Evolutionary conservation across 2,797 vertebrate genomes (phyloP).

Genomic region (Tapirus indicus): DNA sequence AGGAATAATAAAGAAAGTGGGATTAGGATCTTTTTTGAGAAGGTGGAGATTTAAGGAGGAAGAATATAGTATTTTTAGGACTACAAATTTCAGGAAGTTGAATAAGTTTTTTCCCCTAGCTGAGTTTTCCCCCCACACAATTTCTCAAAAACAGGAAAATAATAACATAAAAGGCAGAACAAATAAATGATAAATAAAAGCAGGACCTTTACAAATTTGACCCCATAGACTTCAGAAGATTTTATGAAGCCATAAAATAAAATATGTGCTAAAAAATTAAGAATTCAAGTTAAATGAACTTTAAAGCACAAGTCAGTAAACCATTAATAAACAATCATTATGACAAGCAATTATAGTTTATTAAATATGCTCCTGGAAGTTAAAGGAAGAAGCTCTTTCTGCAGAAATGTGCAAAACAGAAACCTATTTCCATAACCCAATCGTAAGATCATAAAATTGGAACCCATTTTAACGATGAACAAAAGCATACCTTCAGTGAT

Average conservation of each 20-base stretch:
- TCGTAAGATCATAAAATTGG: neutral
- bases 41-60: neutral
- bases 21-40: neutral
- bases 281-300: slow-evolving; percentile 45
- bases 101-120: neutral
- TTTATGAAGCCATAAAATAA: neutral
- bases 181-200: slow-evolving; percentile 44
- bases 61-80: slow-evolving; percentile 14
- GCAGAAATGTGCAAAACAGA: slow-evolving; percentile 47
- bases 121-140: neutral
- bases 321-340: slow-evolving; percentile 44
- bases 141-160: slow-evolving; percentile 8
- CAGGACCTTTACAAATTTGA: slow-evolving; percentile 9
- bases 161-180: slow-evolving; percentile 6
- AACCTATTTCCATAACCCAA: neutral
- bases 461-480: slow-evolving; percentile 41
- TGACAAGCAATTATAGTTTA: slow-evolving; percentile 9
- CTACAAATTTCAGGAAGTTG: slow-evolving; percentile 14
- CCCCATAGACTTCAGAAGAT: neutral
- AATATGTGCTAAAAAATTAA: slow-evolving; percentile 46
- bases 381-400: slow-evolving; percentile 28
- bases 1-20: neutral
- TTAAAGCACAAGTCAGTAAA: slow-evolving; percentile 51
- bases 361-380: neutral
- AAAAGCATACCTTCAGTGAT: slow-evolving; percentile 92